Evolutionary conservation across 2,797 vertebrate species (phyloP).

Genomic region (Hybognathus amarus): DNA sequence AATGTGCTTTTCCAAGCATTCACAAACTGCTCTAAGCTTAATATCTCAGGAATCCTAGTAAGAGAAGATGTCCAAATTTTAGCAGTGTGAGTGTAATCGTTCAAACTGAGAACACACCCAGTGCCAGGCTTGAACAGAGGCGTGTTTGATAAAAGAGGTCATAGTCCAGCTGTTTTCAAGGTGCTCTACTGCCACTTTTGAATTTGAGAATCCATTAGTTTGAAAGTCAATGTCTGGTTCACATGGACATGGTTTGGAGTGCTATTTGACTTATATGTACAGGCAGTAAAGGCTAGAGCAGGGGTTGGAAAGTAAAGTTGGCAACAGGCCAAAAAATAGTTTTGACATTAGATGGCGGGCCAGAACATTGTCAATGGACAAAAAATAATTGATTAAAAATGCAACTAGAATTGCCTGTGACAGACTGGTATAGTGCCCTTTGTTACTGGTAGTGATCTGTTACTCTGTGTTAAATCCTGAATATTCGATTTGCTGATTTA

Average conservation of each 20-base stretch:
- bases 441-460: no score
- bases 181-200: slow-evolving; percentile 30
- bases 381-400: no score
- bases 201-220: slow-evolving; percentile 51
- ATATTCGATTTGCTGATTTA: no score
- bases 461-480: no score
- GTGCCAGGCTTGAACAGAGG: slow-evolving; percentile 46
- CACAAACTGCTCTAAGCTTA: background rate
- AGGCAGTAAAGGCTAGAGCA: background rate
- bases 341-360: no score
- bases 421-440: no score
- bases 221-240: slow-evolving; percentile 47
- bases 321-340: no score
- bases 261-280: slow-evolving; percentile 38
- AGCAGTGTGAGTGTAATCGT: slow-evolving; percentile 2
- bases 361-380: no score
- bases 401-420: no score
- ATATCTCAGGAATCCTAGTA: slow-evolving; percentile 17
- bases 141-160: slow-evolving; percentile 41
- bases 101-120: background rate
- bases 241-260: slow-evolving; percentile 36
- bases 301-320: no score
- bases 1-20: slow-evolving; percentile 34
- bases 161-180: slow-evolving; percentile 48
- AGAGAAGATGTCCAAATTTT: slow-evolving; percentile 12